These are phyloP conservation scores for Leucophenga varia DNA, from an alignment of 1,140 invertebrate genomes.

Conservation along the genomic window DNA sequence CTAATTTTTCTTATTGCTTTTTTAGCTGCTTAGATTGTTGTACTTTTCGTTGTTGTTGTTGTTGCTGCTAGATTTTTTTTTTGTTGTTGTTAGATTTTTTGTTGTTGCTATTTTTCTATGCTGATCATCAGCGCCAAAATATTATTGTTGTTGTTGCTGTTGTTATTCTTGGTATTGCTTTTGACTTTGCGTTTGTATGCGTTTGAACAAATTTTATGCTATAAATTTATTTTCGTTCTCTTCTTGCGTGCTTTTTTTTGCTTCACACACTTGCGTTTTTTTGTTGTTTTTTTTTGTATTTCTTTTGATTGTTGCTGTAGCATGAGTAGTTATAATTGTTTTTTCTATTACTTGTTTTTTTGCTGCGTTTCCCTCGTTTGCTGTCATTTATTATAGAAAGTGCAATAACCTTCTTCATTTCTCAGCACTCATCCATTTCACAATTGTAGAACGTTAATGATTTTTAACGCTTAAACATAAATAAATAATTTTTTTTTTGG, in stretches of 20 bases:
- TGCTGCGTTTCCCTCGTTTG: conserved; percentile 4
- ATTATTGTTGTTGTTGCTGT: conserved; percentile 27
- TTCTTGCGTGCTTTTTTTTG: conserved; percentile 19
- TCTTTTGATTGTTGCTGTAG: background rate
- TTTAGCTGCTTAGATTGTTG: no score
- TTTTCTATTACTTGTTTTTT: conserved; percentile 17
- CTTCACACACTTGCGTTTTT: no score
- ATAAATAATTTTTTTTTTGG: no score
- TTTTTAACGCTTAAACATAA: no score
- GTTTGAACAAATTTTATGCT: no score
- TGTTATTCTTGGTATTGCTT: conserved; percentile 26
- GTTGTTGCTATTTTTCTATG: conserved; percentile 33
- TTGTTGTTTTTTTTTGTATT: conserved; percentile 13
- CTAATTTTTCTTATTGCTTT: no score
- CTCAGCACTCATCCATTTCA: no score
- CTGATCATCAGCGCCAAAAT: conserved; percentile 40
- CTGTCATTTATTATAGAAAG: conserved; percentile 30
- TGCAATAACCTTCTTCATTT: conserved; percentile 54
- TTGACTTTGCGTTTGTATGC: conserved; percentile 21
- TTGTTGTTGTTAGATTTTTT: no score
- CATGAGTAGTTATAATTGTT: conserved; percentile 9
- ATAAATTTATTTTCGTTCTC: conserved; percentile 19
- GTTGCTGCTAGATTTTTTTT: conserved; percentile 2
- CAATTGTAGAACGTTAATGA: no score
- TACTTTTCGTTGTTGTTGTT: conserved; percentile 6